A percentile compares a stretch with the other conserved stretches of the same genome.
Conservation (phyloP, 2,113 vertebrate genomes). For the Trichomycterus rosablanca region DNA sequence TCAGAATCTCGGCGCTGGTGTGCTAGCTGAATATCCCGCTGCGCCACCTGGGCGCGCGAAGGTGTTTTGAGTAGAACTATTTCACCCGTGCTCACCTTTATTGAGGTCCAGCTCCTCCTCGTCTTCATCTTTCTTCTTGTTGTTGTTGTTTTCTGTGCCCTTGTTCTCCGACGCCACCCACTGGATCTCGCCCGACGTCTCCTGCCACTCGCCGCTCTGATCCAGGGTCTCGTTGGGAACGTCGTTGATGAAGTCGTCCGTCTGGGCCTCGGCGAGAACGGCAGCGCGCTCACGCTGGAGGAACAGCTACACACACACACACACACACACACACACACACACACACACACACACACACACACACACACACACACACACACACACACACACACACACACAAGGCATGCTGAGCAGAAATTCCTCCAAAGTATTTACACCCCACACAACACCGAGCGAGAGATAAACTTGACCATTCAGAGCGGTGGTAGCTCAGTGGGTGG, state of each 20-base stretch:
- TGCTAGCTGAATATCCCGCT: too few species aligned
- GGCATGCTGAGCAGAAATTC: too few species aligned
- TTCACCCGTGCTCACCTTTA: conserved; percentile 74
- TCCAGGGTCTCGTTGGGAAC: conserved; percentile 80
- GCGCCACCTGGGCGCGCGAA: too few species aligned
- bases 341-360: not conserved
- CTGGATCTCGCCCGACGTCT: conserved; percentile 90
- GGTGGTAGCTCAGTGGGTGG: too few species aligned
- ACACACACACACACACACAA: too few species aligned
- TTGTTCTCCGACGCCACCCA: conserved; percentile 88
- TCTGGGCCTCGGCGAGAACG: conserved; percentile 88
- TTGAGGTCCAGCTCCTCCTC: conserved; percentile 96
- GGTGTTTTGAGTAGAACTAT: too few species aligned
- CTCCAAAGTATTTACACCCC: too few species aligned
- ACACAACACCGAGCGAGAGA: too few species aligned
- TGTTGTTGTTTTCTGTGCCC: conserved; percentile 57
- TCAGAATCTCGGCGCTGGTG: too few species aligned
- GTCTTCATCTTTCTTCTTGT: conserved; percentile 80
- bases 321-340: not conserved
- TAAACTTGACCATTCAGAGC: too few species aligned
- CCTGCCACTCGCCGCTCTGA: conserved; percentile 93
- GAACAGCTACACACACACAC: conserved; percentile 73
- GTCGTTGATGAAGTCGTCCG: conserved; percentile 96
- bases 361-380: not conserved
- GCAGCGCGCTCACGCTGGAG: conserved; percentile 90